phyloP scores from a whole-genome alignment of 2,888 invertebrate species.

The Acronicta aceris region DNA sequence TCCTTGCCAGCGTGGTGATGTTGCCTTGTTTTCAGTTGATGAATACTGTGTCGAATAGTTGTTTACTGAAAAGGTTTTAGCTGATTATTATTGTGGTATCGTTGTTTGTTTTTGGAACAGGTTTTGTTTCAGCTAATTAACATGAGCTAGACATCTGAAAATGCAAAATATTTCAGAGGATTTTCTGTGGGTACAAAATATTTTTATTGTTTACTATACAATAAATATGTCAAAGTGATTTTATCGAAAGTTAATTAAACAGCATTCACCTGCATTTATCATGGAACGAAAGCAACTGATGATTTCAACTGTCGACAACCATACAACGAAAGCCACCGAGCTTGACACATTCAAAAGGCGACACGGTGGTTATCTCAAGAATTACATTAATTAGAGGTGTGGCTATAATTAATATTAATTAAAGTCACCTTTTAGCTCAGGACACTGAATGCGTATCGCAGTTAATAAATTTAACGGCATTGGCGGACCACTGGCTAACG shows the following conservation, averaged over 20 bases:
- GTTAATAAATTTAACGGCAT: slow-evolving; percentile 88
- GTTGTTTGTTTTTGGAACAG: slow-evolving; percentile 20
- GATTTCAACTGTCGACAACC: slow-evolving; percentile 34
- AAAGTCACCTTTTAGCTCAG: slow-evolving; percentile 87
- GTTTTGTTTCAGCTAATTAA: slow-evolving; percentile 7
- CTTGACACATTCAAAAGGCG: slow-evolving; percentile 70
- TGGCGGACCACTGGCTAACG: slow-evolving; percentile 76
- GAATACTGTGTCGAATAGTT: slow-evolving; percentile 66
- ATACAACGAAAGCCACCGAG: slow-evolving; percentile 59
- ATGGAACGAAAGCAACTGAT: slow-evolving; percentile 28
- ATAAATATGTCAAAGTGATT: not conserved
- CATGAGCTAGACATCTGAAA: not conserved
- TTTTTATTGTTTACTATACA: not conserved
- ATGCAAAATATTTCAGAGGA: not conserved
- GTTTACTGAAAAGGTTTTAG: slow-evolving; percentile 61
- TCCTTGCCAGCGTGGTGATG: slow-evolving; percentile 76
- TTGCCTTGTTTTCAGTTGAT: slow-evolving; percentile 82
- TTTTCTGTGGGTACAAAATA: not conserved
- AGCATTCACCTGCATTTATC: slow-evolving; percentile 34
- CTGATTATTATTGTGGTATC: slow-evolving; percentile 44
- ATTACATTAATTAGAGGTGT: slow-evolving; percentile 89
- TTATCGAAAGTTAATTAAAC: slow-evolving; percentile 9
- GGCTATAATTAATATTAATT: slow-evolving; percentile 89
- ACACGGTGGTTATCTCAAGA: slow-evolving; percentile 77
- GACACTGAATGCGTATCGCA: slow-evolving; percentile 88